phyloP scores from a whole-genome alignment of 2,113 vertebrate genomes.

The Narcine bancroftii region DNA sequence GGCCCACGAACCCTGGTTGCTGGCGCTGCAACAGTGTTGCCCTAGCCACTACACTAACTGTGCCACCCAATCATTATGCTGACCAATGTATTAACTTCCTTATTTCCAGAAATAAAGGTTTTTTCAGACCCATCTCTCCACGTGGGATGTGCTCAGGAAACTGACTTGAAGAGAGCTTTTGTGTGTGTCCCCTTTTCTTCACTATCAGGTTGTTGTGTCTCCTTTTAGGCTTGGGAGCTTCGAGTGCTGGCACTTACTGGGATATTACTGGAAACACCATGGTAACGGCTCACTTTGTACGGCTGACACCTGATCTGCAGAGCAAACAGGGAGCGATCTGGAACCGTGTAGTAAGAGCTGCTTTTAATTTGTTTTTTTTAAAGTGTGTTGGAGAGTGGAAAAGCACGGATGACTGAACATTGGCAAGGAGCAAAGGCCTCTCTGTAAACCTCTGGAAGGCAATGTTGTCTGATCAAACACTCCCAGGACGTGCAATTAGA shows the following conservation, averaged over 20 bases:
- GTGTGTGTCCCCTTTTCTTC: slow-evolving; percentile 16
- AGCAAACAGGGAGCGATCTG: slow-evolving; percentile 90
- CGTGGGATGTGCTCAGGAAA: background rate
- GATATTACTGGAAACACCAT: slow-evolving; percentile 85
- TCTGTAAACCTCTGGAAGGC: too few species aligned
- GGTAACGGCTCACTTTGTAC: slow-evolving; percentile 84
- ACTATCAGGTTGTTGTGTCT: background rate
- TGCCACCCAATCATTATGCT: too few species aligned
- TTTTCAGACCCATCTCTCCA: background rate
- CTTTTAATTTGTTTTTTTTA: background rate
- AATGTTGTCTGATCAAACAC: too few species aligned
- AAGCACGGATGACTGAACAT: too few species aligned
- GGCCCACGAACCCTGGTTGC: too few species aligned
- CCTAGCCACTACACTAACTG: too few species aligned
- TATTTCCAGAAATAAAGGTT: background rate
- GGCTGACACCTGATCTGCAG: slow-evolving; percentile 85
- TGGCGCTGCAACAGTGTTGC: too few species aligned
- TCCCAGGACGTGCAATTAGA: too few species aligned
- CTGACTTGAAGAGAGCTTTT: too few species aligned
- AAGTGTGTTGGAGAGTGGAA: background rate
- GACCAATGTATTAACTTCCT: too few species aligned
- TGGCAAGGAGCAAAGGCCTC: too few species aligned
- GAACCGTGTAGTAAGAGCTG: slow-evolving; percentile 77
- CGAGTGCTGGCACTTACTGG: slow-evolving; percentile 74
- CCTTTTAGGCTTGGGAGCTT: slow-evolving; percentile 71